Conservation (phyloP, 2,888 invertebrate genomes). For the Epinotia bilunana region DNA sequence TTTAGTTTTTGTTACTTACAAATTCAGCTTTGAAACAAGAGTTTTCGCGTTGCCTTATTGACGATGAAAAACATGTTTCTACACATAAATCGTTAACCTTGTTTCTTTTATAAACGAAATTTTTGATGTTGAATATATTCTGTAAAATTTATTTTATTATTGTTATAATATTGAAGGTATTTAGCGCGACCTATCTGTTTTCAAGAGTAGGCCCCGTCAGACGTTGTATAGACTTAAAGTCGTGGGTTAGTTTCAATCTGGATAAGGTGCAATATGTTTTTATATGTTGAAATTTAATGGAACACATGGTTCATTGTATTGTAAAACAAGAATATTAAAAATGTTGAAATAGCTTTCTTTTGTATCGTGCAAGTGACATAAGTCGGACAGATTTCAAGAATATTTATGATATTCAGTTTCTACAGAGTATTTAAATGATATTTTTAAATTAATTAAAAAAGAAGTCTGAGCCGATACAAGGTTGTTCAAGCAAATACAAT, state of each 20-base stretch:
- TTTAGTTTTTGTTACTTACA: no score
- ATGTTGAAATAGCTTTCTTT: slow-evolving; percentile 35
- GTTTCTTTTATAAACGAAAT: no score
- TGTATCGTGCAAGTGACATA: slow-evolving; percentile 34
- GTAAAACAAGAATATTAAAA: slow-evolving; percentile 33
- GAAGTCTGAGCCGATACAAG: neutral
- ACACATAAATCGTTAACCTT: no score
- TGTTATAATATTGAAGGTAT: neutral
- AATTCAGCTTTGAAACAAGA: no score
- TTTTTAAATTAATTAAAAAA: neutral
- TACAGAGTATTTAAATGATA: neutral
- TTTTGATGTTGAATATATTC: no score
- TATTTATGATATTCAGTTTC: slow-evolving; percentile 1
- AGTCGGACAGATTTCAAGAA: neutral
- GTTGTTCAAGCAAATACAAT: neutral
- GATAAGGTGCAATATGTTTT: slow-evolving; percentile 72
- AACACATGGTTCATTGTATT: slow-evolving; percentile 50
- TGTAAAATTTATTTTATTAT: neutral
- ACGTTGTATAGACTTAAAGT: slow-evolving; percentile 58
- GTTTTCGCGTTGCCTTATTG: no score
- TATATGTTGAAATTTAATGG: slow-evolving; percentile 56
- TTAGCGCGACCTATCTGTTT: neutral
- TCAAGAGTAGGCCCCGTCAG: slow-evolving; percentile 36
- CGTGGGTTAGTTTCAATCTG: slow-evolving; percentile 66
- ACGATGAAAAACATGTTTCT: no score